Evolutionary conservation across 2,113 vertebrate genomes (phyloP).

Genomic region (Scytalopus superciliaris): DNA sequence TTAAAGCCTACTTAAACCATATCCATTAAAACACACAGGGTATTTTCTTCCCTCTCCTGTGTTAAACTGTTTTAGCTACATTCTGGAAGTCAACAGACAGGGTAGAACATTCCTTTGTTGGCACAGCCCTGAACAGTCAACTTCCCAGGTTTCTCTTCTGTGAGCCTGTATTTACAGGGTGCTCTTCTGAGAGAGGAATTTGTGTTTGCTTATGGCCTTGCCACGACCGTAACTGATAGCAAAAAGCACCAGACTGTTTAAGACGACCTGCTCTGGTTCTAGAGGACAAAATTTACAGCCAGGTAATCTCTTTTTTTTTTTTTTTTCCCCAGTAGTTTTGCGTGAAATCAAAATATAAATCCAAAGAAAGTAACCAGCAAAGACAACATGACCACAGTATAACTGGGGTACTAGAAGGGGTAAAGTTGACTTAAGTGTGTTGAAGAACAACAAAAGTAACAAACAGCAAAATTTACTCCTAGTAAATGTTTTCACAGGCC

Average conservation of each 20-base stretch:
- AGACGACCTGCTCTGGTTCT: neutral
- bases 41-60: neutral
- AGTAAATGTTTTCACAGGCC: neutral
- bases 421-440: neutral
- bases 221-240: neutral
- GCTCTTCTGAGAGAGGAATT: neutral
- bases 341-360: neutral
- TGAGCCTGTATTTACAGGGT: neutral
- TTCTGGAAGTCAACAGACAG: neutral
- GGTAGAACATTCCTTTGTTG: neutral
- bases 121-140: conserved; percentile 10
- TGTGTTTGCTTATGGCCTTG: conserved; percentile 36
- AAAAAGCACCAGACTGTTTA: neutral
- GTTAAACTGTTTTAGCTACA: neutral
- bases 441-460: neutral
- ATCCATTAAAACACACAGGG: neutral
- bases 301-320: neutral
- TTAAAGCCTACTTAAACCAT: neutral
- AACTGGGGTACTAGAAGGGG: neutral
- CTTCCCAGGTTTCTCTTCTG: neutral
- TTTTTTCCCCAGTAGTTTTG: too few species aligned
- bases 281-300: neutral
- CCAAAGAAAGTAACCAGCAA: neutral
- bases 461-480: neutral
- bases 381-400: neutral